A percentile compares a stretch with the other conserved stretches of the same genome.
Conservation (phyloP, 2,113 vertebrate species). For the Motacilla alba region DNA sequence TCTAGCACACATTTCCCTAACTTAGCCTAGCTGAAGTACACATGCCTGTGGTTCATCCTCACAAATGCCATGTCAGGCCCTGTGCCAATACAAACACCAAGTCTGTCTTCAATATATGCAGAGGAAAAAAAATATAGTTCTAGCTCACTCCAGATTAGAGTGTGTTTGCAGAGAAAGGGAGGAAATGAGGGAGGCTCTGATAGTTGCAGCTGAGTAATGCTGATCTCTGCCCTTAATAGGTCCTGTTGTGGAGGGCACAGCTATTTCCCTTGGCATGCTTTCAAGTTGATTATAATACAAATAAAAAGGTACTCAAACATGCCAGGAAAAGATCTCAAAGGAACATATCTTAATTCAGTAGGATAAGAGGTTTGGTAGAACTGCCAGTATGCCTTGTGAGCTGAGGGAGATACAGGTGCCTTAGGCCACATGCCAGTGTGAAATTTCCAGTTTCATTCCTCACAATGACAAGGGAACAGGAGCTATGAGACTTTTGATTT, state of each 20-base stretch:
- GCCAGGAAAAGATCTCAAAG: neutral
- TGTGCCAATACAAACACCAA: slow-evolving; percentile 16
- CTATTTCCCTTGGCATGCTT: neutral
- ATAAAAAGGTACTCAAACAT: neutral
- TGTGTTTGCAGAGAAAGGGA: neutral
- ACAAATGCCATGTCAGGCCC: neutral
- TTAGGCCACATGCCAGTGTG: neutral
- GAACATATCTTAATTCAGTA: neutral
- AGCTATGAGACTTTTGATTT: neutral
- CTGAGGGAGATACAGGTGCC: neutral
- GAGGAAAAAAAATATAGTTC: neutral
- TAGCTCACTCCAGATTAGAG: neutral
- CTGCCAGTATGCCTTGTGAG: neutral
- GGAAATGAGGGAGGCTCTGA: neutral
- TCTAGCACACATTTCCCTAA: neutral
- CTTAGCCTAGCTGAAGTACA: neutral
- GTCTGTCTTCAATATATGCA: neutral
- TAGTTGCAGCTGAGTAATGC: neutral
- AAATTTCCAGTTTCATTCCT: neutral
- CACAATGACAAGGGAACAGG: neutral
- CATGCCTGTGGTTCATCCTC: slow-evolving; percentile 29
- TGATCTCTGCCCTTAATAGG: neutral
- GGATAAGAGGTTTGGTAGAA: neutral
- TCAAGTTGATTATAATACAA: neutral
- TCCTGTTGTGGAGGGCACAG: neutral